A percentile compares a stretch with the other conserved stretches of the same genome.
phyloP scores from a whole-genome alignment of 2,888 invertebrate species.

The Oligia latruncula region DNA sequence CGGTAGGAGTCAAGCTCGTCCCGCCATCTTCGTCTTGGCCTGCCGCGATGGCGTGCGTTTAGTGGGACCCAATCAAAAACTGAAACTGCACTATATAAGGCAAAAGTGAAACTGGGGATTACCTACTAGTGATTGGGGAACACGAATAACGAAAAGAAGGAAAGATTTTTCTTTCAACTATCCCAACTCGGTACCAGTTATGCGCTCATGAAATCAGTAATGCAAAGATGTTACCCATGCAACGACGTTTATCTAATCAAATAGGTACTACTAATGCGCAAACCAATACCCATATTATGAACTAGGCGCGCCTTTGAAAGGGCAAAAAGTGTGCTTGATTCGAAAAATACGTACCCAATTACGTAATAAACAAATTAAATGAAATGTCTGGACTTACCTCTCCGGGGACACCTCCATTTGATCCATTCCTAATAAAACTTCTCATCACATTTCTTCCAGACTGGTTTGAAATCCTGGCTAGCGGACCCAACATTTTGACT shows the following conservation, averaged over 20 bases:
- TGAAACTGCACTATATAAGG: neutral
- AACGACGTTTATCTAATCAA: slow-evolving; percentile 16
- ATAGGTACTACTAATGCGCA: slow-evolving; percentile 1
- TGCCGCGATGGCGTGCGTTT: too few relatives aligned
- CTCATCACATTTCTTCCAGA: slow-evolving; percentile 82
- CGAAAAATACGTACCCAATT: slow-evolving; percentile 54
- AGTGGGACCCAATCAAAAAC: too few relatives aligned
- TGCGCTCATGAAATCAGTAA: neutral
- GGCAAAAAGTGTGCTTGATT: slow-evolving; percentile 13
- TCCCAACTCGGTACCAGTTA: neutral
- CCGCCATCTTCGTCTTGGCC: too few relatives aligned
- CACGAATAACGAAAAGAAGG: neutral
- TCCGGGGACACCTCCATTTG: slow-evolving; percentile 84
- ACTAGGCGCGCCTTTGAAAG: neutral
- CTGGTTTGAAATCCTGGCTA: slow-evolving; percentile 82
- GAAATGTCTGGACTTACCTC: slow-evolving; percentile 75
- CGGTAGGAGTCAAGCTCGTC: too few relatives aligned
- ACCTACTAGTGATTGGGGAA: too few relatives aligned
- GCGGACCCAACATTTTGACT: slow-evolving; percentile 83
- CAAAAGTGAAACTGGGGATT: neutral
- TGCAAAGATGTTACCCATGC: neutral
- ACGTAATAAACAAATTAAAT: slow-evolving; percentile 72
- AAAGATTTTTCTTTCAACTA: neutral
- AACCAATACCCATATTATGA: neutral
- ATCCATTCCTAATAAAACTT: slow-evolving; percentile 81